A percentile compares a stretch with the other conserved stretches of the same genome.
These are phyloP conservation scores for Pristiophorus japonicus DNA, from an alignment of 2,113 vertebrate species.

Conservation along the genomic window DNA sequence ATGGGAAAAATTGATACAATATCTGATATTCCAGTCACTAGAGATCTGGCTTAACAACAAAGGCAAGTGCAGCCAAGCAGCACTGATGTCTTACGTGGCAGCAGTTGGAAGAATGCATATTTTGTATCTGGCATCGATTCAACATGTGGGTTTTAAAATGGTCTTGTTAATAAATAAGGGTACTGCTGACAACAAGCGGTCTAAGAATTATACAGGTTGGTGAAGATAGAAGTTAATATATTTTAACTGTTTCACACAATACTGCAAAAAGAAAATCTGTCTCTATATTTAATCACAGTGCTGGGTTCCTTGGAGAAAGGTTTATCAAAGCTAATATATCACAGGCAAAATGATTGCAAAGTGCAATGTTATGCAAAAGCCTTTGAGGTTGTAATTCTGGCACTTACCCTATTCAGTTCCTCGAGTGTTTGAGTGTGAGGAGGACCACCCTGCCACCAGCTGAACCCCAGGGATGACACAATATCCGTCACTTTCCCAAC, in stretches of 20 bases:
- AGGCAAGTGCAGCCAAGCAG: neutral
- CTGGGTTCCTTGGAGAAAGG: neutral
- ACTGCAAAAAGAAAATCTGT: neutral
- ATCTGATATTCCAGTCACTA: neutral
- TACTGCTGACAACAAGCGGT: neutral
- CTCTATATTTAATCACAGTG: neutral
- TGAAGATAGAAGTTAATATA: neutral
- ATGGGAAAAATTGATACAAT: neutral
- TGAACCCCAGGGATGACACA: conserved; percentile 72
- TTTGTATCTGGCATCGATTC: neutral
- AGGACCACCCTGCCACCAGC: conserved; percentile 75
- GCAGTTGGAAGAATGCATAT: neutral
- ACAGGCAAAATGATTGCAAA: neutral
- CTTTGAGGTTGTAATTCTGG: neutral
- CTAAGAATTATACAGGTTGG: neutral
- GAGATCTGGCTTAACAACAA: conserved; percentile 12
- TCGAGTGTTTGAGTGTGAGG: conserved; percentile 67
- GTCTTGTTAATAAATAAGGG: conserved; percentile 17
- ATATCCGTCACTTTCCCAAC: conserved; percentile 68
- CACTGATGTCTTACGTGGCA: neutral
- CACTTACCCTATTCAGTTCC: conserved; percentile 64
- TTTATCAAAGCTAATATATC: neutral
- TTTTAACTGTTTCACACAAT: neutral
- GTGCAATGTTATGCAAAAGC: neutral
- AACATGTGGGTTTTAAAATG: neutral